Evolutionary conservation across 2,797 vertebrate species (phyloP).

Genomic region (Crypturellus tataupa): DNA sequence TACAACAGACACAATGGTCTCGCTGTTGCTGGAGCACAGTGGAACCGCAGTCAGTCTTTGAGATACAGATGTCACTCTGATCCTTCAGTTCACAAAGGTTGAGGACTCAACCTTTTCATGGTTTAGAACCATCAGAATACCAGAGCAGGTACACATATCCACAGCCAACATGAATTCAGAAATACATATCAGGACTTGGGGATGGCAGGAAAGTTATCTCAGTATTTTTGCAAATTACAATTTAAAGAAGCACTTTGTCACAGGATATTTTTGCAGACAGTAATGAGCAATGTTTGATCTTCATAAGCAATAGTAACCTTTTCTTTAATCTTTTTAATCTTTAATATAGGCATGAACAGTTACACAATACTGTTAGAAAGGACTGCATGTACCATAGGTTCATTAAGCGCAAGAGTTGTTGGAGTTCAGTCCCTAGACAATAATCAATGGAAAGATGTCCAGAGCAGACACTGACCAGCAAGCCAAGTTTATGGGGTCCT

Average conservation of each 20-base stretch:
- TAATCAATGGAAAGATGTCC: not conserved
- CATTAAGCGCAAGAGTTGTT: not conserved
- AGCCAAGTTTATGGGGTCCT: not conserved
- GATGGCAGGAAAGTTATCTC: not conserved
- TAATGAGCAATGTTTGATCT: not conserved
- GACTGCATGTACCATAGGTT: not conserved
- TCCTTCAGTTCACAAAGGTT: not conserved
- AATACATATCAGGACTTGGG: not conserved
- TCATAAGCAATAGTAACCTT: not conserved
- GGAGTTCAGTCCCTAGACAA: not conserved
- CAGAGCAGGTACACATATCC: not conserved
- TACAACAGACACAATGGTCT: not conserved
- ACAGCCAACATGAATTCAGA: not conserved
- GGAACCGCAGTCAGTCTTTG: not conserved
- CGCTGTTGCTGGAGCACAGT: rapidly evolving
- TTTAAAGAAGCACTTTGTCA: not conserved
- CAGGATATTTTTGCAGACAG: not conserved
- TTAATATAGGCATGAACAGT: not conserved
- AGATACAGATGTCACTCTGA: not conserved
- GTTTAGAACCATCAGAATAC: not conserved
- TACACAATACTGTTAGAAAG: not conserved
- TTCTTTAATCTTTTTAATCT: not conserved
- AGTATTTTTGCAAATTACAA: not conserved
- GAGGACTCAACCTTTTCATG: not conserved
- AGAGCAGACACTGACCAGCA: not conserved